Base-by-base conservation (phyloP, 2,888 invertebrate species). In the Erynnis tages region DNA sequence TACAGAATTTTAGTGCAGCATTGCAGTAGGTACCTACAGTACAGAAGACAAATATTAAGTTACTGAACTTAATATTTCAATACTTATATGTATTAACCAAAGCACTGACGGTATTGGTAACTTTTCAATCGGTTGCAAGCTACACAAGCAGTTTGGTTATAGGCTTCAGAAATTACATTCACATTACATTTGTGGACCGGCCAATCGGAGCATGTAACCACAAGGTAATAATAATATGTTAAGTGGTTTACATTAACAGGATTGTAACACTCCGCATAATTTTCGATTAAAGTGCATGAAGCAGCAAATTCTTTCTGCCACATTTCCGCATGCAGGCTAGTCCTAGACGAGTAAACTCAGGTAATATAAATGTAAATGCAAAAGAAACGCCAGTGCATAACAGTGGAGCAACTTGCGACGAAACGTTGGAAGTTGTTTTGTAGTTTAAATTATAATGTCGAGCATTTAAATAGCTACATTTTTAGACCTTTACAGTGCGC, bases 331-430 rank as follows among this genome's bases (percentile, higher is more conserved):
- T n/a, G 27, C 25, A 23, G 25, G 30, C n/a, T 27, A 16, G 47
- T 29, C 38, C 32, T 38, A 34, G 32, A 16, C 16, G 17, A 41
- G 25, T 41, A 32, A 48, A 40, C 40, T 40, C 25, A 49, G 49
- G 49, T 49, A 49, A 25, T 49, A 49, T 49, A 49, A 49, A 49
- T 49, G 49, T 49, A 34, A 49, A 49, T 49, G 32, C 16, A 38
- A 41, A 23, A 41, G 49, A 49, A 49, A 49, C 34, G 40, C 41
- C n/a, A n/a, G n/a, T n/a, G n/a, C n/a, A n/a, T n/a, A 41, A 4
- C 14, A 13, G 37, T 34, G 5, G 16, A 17, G 16, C 23, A 16
- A 25, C 14, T 41, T 13, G 49, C 25, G 25, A 23, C 40, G 14
- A 14, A 38, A 14, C 23, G n/a, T 41, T 23, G 48, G 32, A 40